phyloP scores from a whole-genome alignment of 2,113 vertebrate genomes.

The Craseonycteris thonglongyai region DNA sequence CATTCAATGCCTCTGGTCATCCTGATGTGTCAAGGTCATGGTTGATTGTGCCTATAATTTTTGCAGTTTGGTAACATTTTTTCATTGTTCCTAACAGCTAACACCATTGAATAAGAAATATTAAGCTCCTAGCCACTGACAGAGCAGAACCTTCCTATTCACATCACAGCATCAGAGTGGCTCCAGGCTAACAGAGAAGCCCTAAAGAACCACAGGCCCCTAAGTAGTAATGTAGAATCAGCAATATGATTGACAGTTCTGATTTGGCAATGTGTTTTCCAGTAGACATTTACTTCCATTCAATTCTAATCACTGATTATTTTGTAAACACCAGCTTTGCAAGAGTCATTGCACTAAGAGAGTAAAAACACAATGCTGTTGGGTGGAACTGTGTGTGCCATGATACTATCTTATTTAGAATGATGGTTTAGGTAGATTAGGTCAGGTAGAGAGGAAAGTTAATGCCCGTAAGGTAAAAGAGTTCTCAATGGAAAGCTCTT shows the following conservation, averaged over 20 bases:
- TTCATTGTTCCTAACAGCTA: neutral
- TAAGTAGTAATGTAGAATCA: neutral
- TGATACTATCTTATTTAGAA: neutral
- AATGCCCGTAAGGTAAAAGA: neutral
- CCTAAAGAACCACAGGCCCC: neutral
- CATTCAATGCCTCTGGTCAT: neutral
- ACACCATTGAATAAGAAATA: neutral
- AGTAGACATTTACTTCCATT: neutral
- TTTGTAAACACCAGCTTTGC: neutral
- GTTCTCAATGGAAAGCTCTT: neutral
- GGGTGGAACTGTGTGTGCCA: neutral
- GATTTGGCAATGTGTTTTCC: neutral
- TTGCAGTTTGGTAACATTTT: neutral
- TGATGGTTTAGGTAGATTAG: neutral
- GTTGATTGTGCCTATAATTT: neutral
- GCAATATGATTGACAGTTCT: neutral
- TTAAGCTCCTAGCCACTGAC: neutral
- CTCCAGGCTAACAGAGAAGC: neutral
- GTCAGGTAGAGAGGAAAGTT: neutral
- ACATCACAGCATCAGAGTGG: neutral
- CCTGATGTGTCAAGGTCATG: neutral
- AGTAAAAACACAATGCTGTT: neutral
- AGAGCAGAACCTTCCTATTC: fast-evolving
- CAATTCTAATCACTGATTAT: neutral
- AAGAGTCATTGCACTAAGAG: neutral